Evolutionary conservation across 2,113 vertebrate species (phyloP).

Genomic region (Chroicocephalus ridibundus): DNA sequence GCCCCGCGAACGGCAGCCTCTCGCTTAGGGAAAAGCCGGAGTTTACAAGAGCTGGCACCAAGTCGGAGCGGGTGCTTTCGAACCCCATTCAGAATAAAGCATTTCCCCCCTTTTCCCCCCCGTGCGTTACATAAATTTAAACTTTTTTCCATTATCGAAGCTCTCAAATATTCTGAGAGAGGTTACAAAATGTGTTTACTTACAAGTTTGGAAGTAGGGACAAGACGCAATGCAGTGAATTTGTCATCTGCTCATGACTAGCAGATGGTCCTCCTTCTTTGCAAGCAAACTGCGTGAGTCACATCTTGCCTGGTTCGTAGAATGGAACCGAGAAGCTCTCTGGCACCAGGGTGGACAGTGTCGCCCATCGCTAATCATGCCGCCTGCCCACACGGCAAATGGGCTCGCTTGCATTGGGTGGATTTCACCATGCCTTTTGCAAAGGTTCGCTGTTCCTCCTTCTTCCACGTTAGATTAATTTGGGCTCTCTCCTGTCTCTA

Average conservation of each 20-base stretch:
- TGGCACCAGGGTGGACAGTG: slow-evolving; percentile 55
- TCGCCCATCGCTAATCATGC: slow-evolving; percentile 8
- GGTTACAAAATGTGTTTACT: slow-evolving; percentile 82
- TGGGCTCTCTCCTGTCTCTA: not conserved
- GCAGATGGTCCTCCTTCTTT: slow-evolving; percentile 76
- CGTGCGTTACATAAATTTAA: slow-evolving; percentile 57
- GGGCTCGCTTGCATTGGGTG: not conserved
- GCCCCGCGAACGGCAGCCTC: not conserved
- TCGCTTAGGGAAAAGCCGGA: not conserved
- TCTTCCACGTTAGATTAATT: not conserved
- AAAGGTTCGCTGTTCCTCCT: not conserved
- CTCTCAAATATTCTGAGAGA: slow-evolving; percentile 53
- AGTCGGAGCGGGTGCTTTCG: not conserved
- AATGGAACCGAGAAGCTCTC: slow-evolving; percentile 44
- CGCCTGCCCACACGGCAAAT: slow-evolving; percentile 32
- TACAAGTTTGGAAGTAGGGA: slow-evolving; percentile 78
- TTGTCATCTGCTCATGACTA: slow-evolving; percentile 84
- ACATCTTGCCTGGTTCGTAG: slow-evolving; percentile 64
- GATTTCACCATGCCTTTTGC: slow-evolving; percentile 15
- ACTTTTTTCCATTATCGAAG: slow-evolving; percentile 56
- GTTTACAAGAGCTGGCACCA: not conserved
- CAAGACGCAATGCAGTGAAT: slow-evolving; percentile 74
- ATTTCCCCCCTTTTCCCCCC: not conserved
- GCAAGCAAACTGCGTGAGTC: slow-evolving; percentile 71
- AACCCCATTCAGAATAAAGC: slow-evolving; percentile 24